phyloP scores from a whole-genome alignment of 2,888 invertebrate genomes.

The Amphimallon solstitiale region DNA sequence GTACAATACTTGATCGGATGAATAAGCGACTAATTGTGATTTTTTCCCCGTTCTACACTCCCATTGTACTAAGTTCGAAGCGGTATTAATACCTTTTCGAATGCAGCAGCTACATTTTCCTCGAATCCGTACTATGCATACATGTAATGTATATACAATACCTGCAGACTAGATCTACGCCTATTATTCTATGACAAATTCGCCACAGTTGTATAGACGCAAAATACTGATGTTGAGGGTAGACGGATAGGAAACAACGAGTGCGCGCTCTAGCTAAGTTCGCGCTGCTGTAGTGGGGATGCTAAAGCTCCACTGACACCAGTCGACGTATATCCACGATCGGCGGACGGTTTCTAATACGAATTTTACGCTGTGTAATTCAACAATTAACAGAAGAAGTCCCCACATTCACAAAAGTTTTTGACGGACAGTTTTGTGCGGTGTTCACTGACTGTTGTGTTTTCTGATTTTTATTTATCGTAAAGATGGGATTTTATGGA shows the following conservation, averaged over 20 bases:
- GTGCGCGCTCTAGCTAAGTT: conserved; percentile 14
- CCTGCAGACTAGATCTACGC: conserved; percentile 1
- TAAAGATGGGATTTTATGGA: conserved; percentile 27
- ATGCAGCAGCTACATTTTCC: background rate
- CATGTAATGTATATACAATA: background rate
- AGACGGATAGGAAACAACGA: conserved; percentile 25
- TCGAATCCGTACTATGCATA: background rate
- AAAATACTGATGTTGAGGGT: conserved; percentile 15
- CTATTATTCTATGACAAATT: conserved; percentile 30
- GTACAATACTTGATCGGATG: conserved; percentile 11
- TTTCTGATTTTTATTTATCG: conserved; percentile 30
- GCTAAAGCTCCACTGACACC: conserved; percentile 25
- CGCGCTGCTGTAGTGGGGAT: conserved; percentile 31
- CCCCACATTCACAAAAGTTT: conserved; percentile 1
- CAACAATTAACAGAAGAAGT: background rate
- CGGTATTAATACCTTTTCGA: background rate
- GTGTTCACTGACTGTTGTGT: conserved; percentile 32
- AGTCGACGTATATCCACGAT: conserved; percentile 28
- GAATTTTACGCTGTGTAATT: conserved; percentile 23
- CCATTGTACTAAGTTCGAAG: background rate
- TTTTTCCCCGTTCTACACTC: conserved; percentile 19
- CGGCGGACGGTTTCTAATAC: conserved; percentile 18
- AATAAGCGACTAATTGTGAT: conserved; percentile 16
- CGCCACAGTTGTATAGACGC: background rate
- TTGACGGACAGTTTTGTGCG: conserved; percentile 32